phyloP scores from a whole-genome alignment of 2,888 invertebrate species.

The Eretmocerus hayati region DNA sequence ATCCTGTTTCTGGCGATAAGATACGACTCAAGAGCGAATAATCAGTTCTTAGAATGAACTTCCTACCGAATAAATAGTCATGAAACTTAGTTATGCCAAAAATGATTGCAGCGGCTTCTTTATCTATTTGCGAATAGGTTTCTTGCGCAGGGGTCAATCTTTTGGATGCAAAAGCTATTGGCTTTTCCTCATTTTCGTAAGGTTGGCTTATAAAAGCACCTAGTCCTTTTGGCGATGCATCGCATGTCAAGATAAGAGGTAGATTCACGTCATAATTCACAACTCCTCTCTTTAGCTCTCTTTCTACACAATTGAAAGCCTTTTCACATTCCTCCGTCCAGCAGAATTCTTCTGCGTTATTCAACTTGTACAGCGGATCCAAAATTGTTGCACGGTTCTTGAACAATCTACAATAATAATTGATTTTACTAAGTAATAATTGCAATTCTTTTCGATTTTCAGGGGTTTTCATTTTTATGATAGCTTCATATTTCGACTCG shows the following conservation, averaged over 20 bases:
- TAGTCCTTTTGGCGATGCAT: not conserved
- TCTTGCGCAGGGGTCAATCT: not conserved
- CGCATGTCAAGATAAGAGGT: not conserved
- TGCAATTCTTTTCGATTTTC: slow-evolving; percentile 13
- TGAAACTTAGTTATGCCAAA: slow-evolving; percentile 3
- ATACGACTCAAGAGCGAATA: slow-evolving; percentile 1
- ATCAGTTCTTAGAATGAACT: slow-evolving; percentile 6
- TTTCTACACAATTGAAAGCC: slow-evolving; percentile 2
- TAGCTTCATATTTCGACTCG: not conserved
- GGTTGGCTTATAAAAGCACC: slow-evolving; percentile 2
- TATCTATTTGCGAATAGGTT: slow-evolving; percentile 4
- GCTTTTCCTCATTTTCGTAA: not conserved
- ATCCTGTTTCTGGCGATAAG: not conserved
- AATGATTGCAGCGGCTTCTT: slow-evolving; percentile 6
- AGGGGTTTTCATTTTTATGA: slow-evolving; percentile 4
- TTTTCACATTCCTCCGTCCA: slow-evolving; percentile 1
- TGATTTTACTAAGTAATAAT: slow-evolving; percentile 12
- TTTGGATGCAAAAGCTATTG: slow-evolving; percentile 1
- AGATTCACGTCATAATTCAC: not conserved
- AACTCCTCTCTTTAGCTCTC: not conserved
- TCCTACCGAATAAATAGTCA: slow-evolving; percentile 5
- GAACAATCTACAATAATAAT: slow-evolving; percentile 13
- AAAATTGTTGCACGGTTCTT: slow-evolving; percentile 9
- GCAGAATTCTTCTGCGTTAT: slow-evolving; percentile 2
- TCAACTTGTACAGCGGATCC: slow-evolving; percentile 9